phyloP scores from a whole-genome alignment of 2,888 invertebrate species.

The Cyaniris semiargus region DNA sequence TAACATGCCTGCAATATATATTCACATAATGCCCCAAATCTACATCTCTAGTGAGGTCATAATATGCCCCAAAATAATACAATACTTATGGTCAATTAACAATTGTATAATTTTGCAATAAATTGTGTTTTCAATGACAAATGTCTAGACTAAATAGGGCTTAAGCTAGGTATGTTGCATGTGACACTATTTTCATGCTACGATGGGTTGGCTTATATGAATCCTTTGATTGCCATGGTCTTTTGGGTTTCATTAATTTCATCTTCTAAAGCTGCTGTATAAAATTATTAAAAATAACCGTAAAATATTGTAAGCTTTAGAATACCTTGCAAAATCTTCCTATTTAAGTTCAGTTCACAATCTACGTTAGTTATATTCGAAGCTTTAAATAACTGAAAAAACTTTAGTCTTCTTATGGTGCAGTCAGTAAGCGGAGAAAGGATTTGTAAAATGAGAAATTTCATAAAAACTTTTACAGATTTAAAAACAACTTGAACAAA shows the following conservation, averaged over 20 bases:
- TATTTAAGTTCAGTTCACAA: no score
- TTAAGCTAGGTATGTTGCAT: neutral
- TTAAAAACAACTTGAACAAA: no score
- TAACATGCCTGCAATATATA: neutral
- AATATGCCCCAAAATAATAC: neutral
- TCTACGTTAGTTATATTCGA: no score
- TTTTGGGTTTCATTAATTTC: neutral
- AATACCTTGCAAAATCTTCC: no score
- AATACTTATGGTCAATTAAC: neutral
- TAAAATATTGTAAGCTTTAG: no score
- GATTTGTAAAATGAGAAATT: no score
- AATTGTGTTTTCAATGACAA: neutral
- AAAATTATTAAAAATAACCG: no score
- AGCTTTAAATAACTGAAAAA: no score
- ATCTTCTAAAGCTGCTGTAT: neutral
- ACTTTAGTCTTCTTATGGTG: no score
- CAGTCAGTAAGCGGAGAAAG: no score
- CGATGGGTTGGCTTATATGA: neutral
- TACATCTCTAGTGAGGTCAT: slow-evolving; percentile 9
- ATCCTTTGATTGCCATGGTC: neutral
- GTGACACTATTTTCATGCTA: neutral
- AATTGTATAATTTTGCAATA: neutral
- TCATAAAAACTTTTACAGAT: no score
- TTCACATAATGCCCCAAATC: neutral
- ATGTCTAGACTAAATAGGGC: neutral